A percentile compares a stretch with the other conserved stretches of the same genome.
Conservation (phyloP, 2,888 invertebrate genomes). For the Lottia scabra region DNA sequence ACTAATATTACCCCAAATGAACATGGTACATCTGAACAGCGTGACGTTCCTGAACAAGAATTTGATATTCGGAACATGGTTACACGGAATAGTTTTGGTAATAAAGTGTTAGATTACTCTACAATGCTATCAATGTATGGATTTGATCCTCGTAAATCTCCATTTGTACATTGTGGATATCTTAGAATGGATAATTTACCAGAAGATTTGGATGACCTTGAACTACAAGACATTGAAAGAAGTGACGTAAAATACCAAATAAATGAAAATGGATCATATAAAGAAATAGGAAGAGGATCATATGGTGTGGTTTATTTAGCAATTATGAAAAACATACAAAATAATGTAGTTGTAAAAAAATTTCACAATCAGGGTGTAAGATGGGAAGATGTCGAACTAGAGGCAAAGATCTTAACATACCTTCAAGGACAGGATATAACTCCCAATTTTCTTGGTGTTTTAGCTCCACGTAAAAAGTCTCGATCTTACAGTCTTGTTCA, state of each 20-base stretch:
- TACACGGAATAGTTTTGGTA: neutral
- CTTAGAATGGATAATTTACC: neutral
- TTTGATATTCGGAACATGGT: neutral
- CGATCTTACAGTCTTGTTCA: conserved; percentile 31
- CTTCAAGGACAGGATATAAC: conserved; percentile 32
- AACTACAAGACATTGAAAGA: conserved; percentile 24
- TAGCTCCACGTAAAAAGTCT: conserved; percentile 11
- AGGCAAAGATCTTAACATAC: conserved; percentile 30
- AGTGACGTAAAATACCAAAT: conserved; percentile 24
- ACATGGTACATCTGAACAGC: too few relatives aligned
- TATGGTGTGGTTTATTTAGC: conserved; percentile 31
- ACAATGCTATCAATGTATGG: neutral
- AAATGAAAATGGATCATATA: conserved; percentile 28
- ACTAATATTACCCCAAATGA: too few relatives aligned
- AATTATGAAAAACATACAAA: neutral
- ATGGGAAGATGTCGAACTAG: conserved; percentile 33
- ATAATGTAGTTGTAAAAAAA: neutral
- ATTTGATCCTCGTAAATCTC: neutral
- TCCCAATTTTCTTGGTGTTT: conserved; percentile 31
- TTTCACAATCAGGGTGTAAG: conserved; percentile 19
- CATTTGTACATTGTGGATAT: neutral
- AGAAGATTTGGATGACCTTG: conserved; percentile 21
- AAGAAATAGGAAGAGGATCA: conserved; percentile 31
- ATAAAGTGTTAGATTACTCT: neutral
- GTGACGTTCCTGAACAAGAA: neutral